Conservation (phyloP, 2,888 invertebrate genomes). For the Allygus modestus region DNA sequence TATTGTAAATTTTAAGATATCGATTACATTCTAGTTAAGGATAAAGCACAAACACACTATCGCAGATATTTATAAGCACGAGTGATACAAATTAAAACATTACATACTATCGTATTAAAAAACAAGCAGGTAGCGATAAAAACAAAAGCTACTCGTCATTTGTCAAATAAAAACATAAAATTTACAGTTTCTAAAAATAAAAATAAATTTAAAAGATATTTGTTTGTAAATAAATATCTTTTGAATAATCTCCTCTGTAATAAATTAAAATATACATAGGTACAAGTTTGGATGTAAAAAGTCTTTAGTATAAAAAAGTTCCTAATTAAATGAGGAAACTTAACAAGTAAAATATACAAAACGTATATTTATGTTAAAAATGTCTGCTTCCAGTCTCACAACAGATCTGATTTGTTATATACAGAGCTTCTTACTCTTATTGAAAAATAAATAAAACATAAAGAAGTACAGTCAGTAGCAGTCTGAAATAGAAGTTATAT, state of each 20-base stretch:
- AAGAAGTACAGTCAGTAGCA: too few relatives aligned
- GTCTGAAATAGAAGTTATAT: too few relatives aligned
- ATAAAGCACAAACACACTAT: neutral
- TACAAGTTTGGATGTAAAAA: neutral
- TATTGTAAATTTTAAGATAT: constrained; percentile 10
- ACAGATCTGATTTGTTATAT: too few relatives aligned
- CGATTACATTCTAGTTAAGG: neutral
- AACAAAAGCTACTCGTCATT: neutral
- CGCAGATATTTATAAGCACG: constrained; percentile 31
- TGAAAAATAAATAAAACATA: too few relatives aligned
- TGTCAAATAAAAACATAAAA: neutral
- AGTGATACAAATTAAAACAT: neutral
- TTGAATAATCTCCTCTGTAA: neutral
- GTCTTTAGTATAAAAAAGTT: constrained; percentile 20
- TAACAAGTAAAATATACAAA: too few relatives aligned
- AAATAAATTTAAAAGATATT: neutral
- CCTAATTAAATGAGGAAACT: neutral
- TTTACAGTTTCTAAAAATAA: neutral
- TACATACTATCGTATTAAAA: neutral
- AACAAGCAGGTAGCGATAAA: neutral
- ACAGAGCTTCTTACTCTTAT: too few relatives aligned
- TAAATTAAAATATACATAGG: constrained; percentile 12
- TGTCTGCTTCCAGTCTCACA: too few relatives aligned
- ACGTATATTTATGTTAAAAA: too few relatives aligned
- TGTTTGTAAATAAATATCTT: neutral